These are phyloP conservation scores for Ephydatia muelleri DNA, from an alignment of 37 sponge, comb jelly and placozoan genomes.

Conservation along the genomic window DNA sequence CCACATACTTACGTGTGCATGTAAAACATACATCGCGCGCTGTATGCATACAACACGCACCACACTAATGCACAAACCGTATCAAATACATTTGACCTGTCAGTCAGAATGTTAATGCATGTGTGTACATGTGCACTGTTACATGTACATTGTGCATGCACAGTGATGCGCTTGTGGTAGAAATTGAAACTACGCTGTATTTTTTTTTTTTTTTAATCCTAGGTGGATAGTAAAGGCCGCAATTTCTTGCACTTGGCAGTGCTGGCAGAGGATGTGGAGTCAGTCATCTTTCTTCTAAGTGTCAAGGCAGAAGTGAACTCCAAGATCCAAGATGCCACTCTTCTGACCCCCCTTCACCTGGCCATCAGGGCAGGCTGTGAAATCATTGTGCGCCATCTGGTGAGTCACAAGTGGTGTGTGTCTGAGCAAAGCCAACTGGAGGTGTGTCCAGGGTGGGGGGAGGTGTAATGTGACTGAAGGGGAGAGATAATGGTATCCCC, in stretches of 20 bases:
- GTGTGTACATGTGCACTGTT: not conserved
- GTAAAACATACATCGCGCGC: too few relatives aligned
- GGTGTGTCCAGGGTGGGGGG: not conserved
- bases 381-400: conserved; percentile 87
- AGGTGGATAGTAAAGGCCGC: conserved; percentile 80
- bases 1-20: too few relatives aligned
- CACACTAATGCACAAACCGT: too few relatives aligned
- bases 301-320: conserved; percentile 85
- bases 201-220: not conserved
- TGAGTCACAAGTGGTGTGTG: conserved; percentile 38
- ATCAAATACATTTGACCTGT: too few relatives aligned
- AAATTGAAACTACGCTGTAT: not conserved
- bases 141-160: too few relatives aligned
- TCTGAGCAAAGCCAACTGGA: too few relatives aligned
- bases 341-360: conserved; percentile 86
- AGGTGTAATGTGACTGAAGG: not conserved
- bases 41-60: too few relatives aligned
- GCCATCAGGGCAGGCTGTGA: conserved; percentile 87
- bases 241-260: conserved; percentile 92
- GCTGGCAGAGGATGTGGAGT: conserved; percentile 74
- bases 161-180: too few relatives aligned
- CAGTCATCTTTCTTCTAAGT: conserved; percentile 86
- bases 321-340: conserved; percentile 67
- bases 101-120: not conserved
- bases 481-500: not conserved